Evolutionary conservation across 2,888 invertebrate genomes (phyloP), one percentile per base, ranked within the genome.

Genomic region (Clostera curtula): DNA sequence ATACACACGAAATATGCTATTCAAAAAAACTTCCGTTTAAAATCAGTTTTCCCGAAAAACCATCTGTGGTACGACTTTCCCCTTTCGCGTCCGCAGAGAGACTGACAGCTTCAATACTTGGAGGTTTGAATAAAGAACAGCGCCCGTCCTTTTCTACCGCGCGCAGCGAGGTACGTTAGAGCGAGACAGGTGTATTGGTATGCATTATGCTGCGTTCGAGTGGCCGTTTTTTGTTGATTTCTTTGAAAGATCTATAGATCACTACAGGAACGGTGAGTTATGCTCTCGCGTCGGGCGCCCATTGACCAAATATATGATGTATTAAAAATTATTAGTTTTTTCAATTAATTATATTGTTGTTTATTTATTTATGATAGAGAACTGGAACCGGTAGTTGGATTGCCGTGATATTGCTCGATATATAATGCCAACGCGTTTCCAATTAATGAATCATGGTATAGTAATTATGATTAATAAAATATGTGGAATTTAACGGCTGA

Each of bases 241-340:
- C 77, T 75, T 72, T 76, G 77, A 79, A 75, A 61, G 68, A 69
- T 73, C 68, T 71, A 73, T 74, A 76, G 74, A 71, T 68, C 67
- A 50, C 62, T 72, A 70, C 63, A 65, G 60, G 48, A 39, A 36
- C 43, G 51, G 80, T 82, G 82, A 82, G 65, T 73, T 82, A 82
- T 80, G 80, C 33, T 35, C 43, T 35, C 36, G n/a, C 48, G 49
- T 39, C 41, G 43, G 58, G 42, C 44, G 61, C 60, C 57, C 67
- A 68, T 65, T 71, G 72, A 73, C 38, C 42, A 44, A 50, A 27
- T 40, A 35, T 36, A 16, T 21, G 29, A 31, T 37, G 38, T 42
- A 45, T 52, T 43, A 40, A 39, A 8, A 18, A 10, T 19, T 4
- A 14, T 9, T 23, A 15, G 15, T 23, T 23, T 9, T 5, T 15